Percentiles rank a stretch among this genome's conserved stretches.
phyloP scores from a whole-genome alignment of 2,888 invertebrate genomes.

The Tachina fera region DNA sequence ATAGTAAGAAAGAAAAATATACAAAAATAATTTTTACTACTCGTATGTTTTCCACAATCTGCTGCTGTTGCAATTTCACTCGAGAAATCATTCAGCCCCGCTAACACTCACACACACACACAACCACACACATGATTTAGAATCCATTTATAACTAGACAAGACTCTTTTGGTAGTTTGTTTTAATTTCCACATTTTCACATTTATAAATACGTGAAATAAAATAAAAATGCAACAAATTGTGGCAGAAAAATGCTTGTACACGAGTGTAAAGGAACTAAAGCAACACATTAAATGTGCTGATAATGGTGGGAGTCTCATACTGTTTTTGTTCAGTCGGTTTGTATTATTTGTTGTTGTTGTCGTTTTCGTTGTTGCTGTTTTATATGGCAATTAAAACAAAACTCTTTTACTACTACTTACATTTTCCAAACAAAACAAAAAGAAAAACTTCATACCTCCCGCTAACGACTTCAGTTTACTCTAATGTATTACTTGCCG shows the following conservation, averaged over 20 bases:
- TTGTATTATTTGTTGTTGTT: conserved; percentile 37
- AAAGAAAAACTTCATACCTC: conserved; percentile 42
- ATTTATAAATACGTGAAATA: conserved; percentile 50
- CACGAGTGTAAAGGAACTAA: conserved; percentile 23
- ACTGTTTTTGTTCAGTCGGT: conserved; percentile 43
- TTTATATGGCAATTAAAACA: conserved; percentile 59
- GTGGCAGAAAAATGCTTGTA: conserved; percentile 36
- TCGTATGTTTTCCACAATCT: conserved; percentile 45
- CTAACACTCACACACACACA: conserved; percentile 1
- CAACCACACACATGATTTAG: conserved; percentile 47
- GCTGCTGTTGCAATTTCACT: conserved; percentile 36
- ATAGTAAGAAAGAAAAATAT: conserved; percentile 30
- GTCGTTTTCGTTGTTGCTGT: not conserved
- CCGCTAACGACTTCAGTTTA: conserved; percentile 43
- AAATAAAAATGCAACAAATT: conserved; percentile 50
- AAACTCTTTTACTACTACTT: conserved; percentile 39
- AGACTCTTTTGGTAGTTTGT: conserved; percentile 47
- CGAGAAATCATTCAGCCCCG: conserved; percentile 29
- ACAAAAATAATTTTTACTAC: conserved; percentile 12
- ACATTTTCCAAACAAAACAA: conserved; percentile 18
- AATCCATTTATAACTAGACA: conserved; percentile 51
- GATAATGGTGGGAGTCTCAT: conserved; percentile 48
- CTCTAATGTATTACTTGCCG: conserved; percentile 17
- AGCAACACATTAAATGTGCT: conserved; percentile 36
- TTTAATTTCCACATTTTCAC: conserved; percentile 59